These are phyloP conservation scores for Notocelia uddmanniana DNA, from an alignment of 2,888 invertebrate genomes.

Conservation along the genomic window DNA sequence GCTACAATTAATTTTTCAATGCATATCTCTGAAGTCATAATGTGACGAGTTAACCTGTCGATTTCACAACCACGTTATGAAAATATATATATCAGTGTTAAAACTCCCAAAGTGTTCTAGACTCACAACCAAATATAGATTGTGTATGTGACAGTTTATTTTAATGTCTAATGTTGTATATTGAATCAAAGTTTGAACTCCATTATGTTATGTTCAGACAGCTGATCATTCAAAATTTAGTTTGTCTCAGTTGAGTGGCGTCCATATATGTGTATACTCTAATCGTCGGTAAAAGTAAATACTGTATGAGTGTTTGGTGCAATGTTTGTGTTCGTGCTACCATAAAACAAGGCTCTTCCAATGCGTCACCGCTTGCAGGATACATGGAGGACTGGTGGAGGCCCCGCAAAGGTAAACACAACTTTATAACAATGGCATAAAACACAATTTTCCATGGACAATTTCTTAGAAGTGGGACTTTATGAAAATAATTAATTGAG, in stretches of 20 bases:
- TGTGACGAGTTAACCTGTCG: too few relatives aligned
- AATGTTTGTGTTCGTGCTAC: slow-evolving; percentile 86
- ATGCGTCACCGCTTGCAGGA: slow-evolving; percentile 97
- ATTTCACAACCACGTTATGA: too few relatives aligned
- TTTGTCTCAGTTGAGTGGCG: slow-evolving; percentile 47
- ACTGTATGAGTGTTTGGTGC: slow-evolving; percentile 83
- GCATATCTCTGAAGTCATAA: too few relatives aligned
- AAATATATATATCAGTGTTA: too few relatives aligned
- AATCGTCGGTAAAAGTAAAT: slow-evolving; percentile 72
- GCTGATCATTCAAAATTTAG: slow-evolving; percentile 53
- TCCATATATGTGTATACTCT: slow-evolving; percentile 9
- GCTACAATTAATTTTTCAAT: too few relatives aligned
- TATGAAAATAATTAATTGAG: too few relatives aligned
- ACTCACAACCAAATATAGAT: too few relatives aligned
- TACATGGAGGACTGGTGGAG: slow-evolving; percentile 99
- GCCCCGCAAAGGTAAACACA: slow-evolving; percentile 96
- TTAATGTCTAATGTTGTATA: too few relatives aligned
- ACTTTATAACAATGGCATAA: slow-evolving; percentile 67
- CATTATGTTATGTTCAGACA: slow-evolving; percentile 53
- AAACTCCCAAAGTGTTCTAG: too few relatives aligned
- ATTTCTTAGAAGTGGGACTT: not conserved
- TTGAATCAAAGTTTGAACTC: not conserved
- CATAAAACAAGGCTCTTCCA: slow-evolving; percentile 88
- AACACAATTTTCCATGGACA: slow-evolving; percentile 51
- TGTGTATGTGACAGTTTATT: too few relatives aligned